Evolutionary conservation across 2,888 invertebrate genomes (phyloP).

Genomic region (Liposcelis brunnea): DNA sequence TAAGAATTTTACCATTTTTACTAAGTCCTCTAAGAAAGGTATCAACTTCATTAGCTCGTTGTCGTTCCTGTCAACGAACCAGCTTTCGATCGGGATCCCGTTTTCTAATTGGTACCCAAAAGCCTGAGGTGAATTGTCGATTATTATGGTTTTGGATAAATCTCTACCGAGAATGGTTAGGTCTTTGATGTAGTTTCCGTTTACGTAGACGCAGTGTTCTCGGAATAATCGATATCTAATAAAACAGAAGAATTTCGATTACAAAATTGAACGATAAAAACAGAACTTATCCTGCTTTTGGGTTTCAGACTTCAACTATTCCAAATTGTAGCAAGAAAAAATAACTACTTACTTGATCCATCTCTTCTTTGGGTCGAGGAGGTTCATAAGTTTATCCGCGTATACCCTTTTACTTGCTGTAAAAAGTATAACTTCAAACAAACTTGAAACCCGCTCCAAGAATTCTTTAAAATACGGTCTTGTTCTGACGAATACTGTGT

Average conservation of each 20-base stretch:
- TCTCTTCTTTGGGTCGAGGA: conserved; percentile 73
- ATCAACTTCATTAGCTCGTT: conserved; percentile 77
- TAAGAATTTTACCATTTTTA: conserved; percentile 46
- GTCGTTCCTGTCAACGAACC: conserved; percentile 85
- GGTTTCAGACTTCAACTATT: too few species aligned
- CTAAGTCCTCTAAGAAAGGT: conserved; percentile 77
- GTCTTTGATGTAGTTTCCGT: conserved; percentile 94
- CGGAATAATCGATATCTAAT: conserved; percentile 64
- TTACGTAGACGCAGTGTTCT: conserved; percentile 88
- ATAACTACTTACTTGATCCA: conserved; percentile 57
- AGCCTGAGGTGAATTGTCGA: conserved; percentile 82
- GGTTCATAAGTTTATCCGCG: conserved; percentile 80
- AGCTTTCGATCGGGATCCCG: conserved; percentile 93
- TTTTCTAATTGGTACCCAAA: conserved; percentile 91
- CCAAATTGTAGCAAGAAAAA: conserved; percentile 2
- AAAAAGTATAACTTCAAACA: conserved; percentile 87
- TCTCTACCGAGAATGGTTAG: conserved; percentile 83
- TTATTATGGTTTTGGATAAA: conserved; percentile 69
- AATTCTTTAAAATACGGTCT: conserved; percentile 85
- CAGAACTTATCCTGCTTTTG: too few species aligned
- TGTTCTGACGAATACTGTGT: conserved; percentile 73
- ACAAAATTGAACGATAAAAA: too few species aligned
- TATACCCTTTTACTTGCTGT: conserved; percentile 92
- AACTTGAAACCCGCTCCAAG: conserved; percentile 66
- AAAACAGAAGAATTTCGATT: conserved; percentile 6